Evolutionary conservation across 2,888 invertebrate genomes (phyloP).

Genomic region (Chalcis sispes): DNA sequence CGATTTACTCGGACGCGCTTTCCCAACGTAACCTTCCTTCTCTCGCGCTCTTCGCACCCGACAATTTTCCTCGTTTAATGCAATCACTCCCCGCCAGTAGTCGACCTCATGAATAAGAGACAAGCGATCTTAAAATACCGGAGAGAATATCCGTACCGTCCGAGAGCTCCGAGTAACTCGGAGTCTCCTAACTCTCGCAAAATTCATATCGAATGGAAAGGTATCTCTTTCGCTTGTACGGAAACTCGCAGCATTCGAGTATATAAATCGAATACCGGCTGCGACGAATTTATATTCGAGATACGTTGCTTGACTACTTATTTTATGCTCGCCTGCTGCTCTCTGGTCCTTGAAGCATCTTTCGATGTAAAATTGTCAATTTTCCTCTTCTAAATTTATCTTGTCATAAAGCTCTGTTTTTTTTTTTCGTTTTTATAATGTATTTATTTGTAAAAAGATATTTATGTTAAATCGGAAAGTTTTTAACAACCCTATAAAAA

Average conservation of each 20-base stretch:
- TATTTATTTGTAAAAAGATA: no score
- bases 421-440: no score
- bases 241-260: background rate
- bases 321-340: conserved; percentile 4
- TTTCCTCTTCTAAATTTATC: no score
- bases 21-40: background rate
- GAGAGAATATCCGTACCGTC: background rate
- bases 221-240: background rate
- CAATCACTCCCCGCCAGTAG: conserved; percentile 14
- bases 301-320: background rate
- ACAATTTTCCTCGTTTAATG: conserved; percentile 49
- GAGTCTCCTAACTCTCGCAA: conserved; percentile 32
- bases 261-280: background rate
- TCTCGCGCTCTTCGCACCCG: conserved; percentile 9
- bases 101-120: conserved; percentile 49
- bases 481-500: no score
- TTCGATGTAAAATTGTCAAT: no score
- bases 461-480: no score
- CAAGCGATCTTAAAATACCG: conserved; percentile 45
- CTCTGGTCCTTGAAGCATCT: no score
- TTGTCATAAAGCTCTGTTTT: no score
- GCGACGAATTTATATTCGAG: background rate
- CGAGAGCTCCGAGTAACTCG: conserved; percentile 20
- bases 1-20: conserved; percentile 7
- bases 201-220: conserved; percentile 37